Percentiles rank a stretch among this genome's conserved stretches.
Conservation (phyloP, 1,140 invertebrate genomes). For the Wasmannia auropunctata region DNA sequence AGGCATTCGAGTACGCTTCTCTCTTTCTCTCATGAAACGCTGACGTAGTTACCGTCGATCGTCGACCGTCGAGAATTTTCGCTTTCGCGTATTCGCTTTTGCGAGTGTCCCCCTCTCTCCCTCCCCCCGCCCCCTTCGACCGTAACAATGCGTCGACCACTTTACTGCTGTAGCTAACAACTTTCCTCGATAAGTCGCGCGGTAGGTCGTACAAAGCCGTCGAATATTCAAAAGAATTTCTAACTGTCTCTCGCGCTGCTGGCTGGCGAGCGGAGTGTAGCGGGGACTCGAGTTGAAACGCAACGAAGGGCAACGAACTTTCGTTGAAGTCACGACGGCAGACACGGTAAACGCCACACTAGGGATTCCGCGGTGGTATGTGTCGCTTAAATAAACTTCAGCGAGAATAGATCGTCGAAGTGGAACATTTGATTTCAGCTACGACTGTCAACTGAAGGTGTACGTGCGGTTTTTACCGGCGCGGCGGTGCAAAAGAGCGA, state of each 20-base stretch:
- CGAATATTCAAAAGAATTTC: constrained; percentile 60
- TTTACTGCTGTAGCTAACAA: constrained; percentile 41
- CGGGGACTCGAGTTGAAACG: constrained; percentile 22
- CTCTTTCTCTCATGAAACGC: not conserved
- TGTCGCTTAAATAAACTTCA: constrained; percentile 54
- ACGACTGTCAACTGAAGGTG: constrained; percentile 1
- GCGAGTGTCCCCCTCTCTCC: too few species aligned
- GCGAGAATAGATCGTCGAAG: constrained; percentile 52
- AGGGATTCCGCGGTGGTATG: constrained; percentile 43
- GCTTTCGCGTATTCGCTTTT: not conserved
- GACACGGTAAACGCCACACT: constrained; percentile 37
- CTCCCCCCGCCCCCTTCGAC: too few species aligned
- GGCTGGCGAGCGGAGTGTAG: constrained; percentile 4
- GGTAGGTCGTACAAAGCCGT: constrained; percentile 22
- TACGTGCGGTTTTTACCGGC: constrained; percentile 20
- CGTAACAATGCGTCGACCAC: constrained; percentile 40
- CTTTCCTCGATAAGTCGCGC: constrained; percentile 45
- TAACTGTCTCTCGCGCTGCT: constrained; percentile 39
- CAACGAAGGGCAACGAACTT: constrained; percentile 58
- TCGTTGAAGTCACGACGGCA: constrained; percentile 46
- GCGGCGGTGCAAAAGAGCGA: not conserved
- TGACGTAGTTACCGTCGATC: not conserved
- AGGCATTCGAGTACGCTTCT: not conserved
- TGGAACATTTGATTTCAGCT: constrained; percentile 53
- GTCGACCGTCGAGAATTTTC: constrained; percentile 2